Evolutionary conservation across 2,888 invertebrate species (phyloP).

Genomic region (Nysson spinosus): DNA sequence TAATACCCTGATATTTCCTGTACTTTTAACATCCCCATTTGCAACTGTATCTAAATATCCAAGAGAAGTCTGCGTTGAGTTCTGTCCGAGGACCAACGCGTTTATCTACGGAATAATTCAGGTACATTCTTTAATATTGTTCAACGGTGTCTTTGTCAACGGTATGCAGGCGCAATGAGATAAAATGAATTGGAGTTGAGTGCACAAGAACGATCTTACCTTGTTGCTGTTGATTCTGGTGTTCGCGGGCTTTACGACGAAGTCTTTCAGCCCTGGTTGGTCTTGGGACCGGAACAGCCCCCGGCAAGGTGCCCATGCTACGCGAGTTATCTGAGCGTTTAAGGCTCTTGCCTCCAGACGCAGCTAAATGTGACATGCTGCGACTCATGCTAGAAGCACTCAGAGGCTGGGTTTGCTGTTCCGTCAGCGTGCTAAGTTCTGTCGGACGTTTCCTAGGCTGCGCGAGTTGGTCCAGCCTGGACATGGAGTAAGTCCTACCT

Average conservation of each 20-base stretch:
- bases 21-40: no score
- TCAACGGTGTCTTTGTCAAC: no score
- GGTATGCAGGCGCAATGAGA: background rate
- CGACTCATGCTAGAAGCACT: constrained; percentile 81
- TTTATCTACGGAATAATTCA: no score
- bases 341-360: constrained; percentile 73
- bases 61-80: no score
- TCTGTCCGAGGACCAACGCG: no score
- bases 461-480: constrained; percentile 91
- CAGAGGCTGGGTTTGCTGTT: constrained; percentile 69
- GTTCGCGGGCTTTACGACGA: constrained; percentile 74
- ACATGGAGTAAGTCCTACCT: constrained; percentile 96
- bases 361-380: constrained; percentile 85
- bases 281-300: constrained; percentile 68
- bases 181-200: constrained; percentile 58
- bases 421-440: constrained; percentile 68
- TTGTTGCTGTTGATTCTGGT: constrained; percentile 70
- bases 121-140: no score
- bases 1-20: no score
- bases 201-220: constrained; percentile 69
- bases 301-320: constrained; percentile 76
- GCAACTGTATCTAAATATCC: no score
- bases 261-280: constrained; percentile 74
- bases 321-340: constrained; percentile 76
- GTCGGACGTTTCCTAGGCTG: constrained; percentile 82